Percentiles rank a stretch among this genome's conserved stretches.
Evolutionary conservation across 2,888 invertebrate species (phyloP).

Genomic region (Melanotus villosus): DNA sequence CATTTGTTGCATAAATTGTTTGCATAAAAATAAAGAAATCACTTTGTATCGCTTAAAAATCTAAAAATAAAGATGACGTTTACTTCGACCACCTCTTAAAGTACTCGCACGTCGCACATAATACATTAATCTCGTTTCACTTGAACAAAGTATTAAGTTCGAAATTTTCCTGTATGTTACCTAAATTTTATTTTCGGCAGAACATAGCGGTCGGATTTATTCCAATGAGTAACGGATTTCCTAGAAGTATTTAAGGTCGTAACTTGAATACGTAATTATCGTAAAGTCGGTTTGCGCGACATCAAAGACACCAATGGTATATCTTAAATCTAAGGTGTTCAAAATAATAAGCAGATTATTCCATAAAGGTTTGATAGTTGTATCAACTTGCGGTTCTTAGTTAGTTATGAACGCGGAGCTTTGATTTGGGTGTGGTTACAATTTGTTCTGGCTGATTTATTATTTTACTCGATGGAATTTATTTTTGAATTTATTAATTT

Average conservation of each 20-base stretch:
- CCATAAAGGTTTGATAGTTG: neutral
- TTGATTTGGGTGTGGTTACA: constrained; percentile 1
- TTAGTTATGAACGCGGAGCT: neutral
- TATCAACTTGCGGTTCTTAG: constrained; percentile 5
- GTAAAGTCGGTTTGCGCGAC: constrained; percentile 28
- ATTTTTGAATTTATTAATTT: too few relatives aligned
- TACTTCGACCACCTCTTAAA: neutral
- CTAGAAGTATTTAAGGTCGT: constrained; percentile 35
- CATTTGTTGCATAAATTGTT: too few relatives aligned
- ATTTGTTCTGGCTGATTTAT: constrained; percentile 12
- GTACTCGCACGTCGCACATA: neutral
- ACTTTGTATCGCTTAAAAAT: too few relatives aligned
- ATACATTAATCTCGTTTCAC: neutral
- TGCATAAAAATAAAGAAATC: too few relatives aligned
- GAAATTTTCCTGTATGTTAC: neutral
- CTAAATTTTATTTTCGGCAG: neutral
- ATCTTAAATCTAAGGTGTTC: constrained; percentile 2
- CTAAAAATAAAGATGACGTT: neutral
- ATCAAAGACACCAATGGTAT: constrained; percentile 22
- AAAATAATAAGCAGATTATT: constrained; percentile 32
- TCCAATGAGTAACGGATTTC: constrained; percentile 43
- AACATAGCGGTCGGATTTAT: constrained; percentile 26
- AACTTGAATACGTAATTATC: constrained; percentile 36
- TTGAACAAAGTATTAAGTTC: neutral
- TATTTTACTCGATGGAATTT: too few relatives aligned